Percentiles rank a stretch among this genome's conserved stretches.
Conservation (phyloP, 2,113 vertebrate genomes). For the Nyctereutes procyonoides region DNA sequence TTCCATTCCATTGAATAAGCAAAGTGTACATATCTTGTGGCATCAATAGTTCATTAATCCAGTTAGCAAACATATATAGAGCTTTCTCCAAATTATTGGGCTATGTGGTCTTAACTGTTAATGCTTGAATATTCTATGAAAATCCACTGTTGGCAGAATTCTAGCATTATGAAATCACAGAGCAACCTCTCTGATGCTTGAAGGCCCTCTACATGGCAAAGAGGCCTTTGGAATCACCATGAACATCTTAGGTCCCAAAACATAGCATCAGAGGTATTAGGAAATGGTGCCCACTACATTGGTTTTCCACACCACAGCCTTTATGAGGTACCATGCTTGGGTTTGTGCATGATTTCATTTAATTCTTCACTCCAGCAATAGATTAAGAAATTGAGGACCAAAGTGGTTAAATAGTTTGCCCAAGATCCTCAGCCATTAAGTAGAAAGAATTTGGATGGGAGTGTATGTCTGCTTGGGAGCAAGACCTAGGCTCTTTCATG, state of each 20-base stretch:
- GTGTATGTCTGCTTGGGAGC: not conserved
- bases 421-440: not conserved
- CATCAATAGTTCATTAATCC: not conserved
- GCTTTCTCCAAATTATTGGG: not conserved
- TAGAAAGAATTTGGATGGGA: constrained; percentile 16
- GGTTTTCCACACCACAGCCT: not conserved
- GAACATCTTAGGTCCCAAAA: not conserved
- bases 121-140: not conserved
- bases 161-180: not conserved
- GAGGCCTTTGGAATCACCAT: not conserved
- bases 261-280: not conserved
- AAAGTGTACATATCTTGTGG: not conserved
- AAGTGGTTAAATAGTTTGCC: not conserved
- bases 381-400: not conserved
- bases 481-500: not conserved
- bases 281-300: not conserved
- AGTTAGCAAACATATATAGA: not conserved
- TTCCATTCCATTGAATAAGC: not conserved
- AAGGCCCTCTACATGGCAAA: not conserved
- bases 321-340: not conserved
- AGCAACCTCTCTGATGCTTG: not conserved
- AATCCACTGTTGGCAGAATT: not conserved
- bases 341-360: not conserved
- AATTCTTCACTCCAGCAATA: not conserved
- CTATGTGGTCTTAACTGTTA: not conserved